Conservation (phyloP, 2,113 vertebrate species). For the Tyto alba region DNA sequence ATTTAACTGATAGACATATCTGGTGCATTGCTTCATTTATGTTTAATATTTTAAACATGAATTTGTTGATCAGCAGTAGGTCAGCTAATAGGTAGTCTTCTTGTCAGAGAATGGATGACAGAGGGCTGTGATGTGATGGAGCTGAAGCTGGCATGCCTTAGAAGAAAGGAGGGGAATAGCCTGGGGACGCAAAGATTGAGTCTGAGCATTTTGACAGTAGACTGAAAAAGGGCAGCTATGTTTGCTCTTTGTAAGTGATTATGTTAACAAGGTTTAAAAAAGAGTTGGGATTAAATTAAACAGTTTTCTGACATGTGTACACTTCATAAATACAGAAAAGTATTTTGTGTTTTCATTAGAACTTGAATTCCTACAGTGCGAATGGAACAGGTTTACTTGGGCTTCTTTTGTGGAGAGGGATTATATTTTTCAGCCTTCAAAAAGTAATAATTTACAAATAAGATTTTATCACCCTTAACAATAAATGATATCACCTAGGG, state of each 20-base stretch:
- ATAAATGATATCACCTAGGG: conserved; percentile 39
- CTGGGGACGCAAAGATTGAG: background rate
- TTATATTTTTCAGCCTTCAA: conserved; percentile 52
- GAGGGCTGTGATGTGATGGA: background rate
- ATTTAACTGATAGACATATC: background rate
- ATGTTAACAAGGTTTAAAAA: background rate
- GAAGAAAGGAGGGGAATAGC: background rate
- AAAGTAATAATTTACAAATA: conserved; percentile 54
- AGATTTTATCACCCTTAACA: conserved; percentile 50
- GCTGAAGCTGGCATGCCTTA: background rate
- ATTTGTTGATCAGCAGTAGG: background rate
- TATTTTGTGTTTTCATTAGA: background rate
- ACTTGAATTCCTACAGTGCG: background rate
- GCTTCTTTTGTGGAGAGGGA: background rate
- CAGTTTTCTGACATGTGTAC: background rate
- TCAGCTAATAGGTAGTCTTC: background rate
- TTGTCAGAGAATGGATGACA: background rate
- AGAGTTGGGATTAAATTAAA: background rate
- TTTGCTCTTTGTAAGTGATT: background rate
- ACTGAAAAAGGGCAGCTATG: background rate
- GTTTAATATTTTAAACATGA: background rate
- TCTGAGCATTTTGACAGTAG: background rate
- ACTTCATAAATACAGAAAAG: background rate
- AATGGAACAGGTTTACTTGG: background rate
- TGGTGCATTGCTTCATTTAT: background rate